Evolutionary conservation across 2,888 invertebrate genomes (phyloP).

Genomic region (Andrena haemorrhoa): DNA sequence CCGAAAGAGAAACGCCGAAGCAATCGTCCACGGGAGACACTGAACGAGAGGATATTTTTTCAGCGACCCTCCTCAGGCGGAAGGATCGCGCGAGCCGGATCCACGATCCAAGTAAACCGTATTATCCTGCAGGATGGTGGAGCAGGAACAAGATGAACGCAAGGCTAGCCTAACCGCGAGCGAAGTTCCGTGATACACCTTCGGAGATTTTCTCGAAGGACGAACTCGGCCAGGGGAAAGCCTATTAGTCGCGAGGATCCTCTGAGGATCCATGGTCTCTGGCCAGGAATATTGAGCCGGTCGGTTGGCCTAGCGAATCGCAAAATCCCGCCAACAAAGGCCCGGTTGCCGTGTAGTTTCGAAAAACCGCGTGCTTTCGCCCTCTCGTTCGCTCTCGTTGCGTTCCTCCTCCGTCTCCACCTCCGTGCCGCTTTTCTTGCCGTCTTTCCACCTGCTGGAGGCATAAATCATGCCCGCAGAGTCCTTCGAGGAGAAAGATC

Average conservation of each 20-base stretch:
- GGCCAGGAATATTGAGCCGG: slow-evolving; percentile 52
- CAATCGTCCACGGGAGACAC: neutral
- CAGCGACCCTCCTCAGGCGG: slow-evolving; percentile 47
- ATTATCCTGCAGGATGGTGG: slow-evolving; percentile 67
- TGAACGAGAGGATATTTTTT: slow-evolving; percentile 63
- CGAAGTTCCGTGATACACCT: slow-evolving; percentile 30
- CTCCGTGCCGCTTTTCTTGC: slow-evolving; percentile 37
- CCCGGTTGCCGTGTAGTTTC: slow-evolving; percentile 55
- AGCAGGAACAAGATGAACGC: slow-evolving; percentile 44
- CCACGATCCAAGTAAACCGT: slow-evolving; percentile 68
- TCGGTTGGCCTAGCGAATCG: slow-evolving; percentile 75
- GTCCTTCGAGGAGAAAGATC: slow-evolving; percentile 50
- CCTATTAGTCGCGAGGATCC: slow-evolving; percentile 75
- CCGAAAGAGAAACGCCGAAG: neutral
- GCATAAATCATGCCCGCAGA: slow-evolving; percentile 75
- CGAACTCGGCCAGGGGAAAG: slow-evolving; percentile 69
- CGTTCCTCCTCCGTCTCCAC: slow-evolving; percentile 21
- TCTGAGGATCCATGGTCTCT: slow-evolving; percentile 44
- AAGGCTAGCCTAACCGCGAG: slow-evolving; percentile 43
- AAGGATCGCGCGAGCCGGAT: slow-evolving; percentile 51
- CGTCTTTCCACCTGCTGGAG: slow-evolving; percentile 78
- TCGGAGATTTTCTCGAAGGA: slow-evolving; percentile 71
- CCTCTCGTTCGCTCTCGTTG: slow-evolving; percentile 32
- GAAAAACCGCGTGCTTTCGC: slow-evolving; percentile 67
- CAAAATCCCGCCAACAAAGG: slow-evolving; percentile 69